Percentiles rank a stretch among this genome's conserved stretches.
Conservation (phyloP, 2,888 invertebrate species). For the Theodoxus fluviatilis region DNA sequence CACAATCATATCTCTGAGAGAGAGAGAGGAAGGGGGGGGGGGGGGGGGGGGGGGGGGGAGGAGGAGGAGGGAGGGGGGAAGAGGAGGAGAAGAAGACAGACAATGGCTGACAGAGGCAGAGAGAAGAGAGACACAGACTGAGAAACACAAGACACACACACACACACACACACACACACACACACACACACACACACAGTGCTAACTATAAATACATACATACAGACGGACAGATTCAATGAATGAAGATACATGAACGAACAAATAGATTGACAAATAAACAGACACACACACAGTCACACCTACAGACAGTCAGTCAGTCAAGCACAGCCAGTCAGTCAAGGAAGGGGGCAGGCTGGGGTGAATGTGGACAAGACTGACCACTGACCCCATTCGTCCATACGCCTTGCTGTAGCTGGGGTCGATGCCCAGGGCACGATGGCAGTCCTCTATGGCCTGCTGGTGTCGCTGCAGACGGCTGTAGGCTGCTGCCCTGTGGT, state of each 20-base stretch:
- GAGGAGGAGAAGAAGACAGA: no score
- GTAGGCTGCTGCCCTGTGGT: constrained; percentile 86
- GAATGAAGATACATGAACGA: not conserved
- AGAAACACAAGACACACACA: not conserved
- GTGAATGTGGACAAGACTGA: not conserved
- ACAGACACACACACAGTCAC: not conserved
- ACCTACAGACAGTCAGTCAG: not conserved
- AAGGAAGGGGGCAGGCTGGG: not conserved
- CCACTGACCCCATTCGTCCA: constrained; percentile 81
- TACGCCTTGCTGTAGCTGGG: constrained; percentile 94
- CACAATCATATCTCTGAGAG: no score
- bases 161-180: constrained; percentile 4
- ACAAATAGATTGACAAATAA: not conserved
- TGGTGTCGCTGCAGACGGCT: constrained; percentile 86
- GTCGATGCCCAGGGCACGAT: constrained; percentile 86
- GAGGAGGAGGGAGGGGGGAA: no score
- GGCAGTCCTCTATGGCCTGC: constrained; percentile 88
- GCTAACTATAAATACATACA: not conserved
- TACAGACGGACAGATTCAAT: not conserved
- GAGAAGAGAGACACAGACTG: no score
- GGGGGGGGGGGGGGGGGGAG: no score
- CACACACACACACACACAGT: not conserved
- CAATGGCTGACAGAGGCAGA: no score
- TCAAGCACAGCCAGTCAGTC: not conserved
- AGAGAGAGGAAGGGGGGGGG: no score